Percentiles rank a stretch among this genome's conserved stretches.
Conservation (phyloP, 2,888 invertebrate genomes). For the Trissolcus brochymenae region DNA sequence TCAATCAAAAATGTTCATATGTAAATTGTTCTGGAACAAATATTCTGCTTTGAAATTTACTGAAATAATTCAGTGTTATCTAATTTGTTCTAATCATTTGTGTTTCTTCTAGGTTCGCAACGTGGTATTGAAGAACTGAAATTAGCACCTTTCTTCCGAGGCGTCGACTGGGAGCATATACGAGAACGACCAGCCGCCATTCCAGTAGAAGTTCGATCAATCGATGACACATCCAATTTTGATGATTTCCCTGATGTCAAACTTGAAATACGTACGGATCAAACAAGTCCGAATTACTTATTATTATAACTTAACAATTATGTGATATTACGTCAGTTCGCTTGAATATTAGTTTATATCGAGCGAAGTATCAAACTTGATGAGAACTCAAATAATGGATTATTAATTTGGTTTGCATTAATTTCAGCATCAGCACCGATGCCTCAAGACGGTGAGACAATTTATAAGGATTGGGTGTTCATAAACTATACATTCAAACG, state of each 20-base stretch:
- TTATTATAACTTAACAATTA: slow-evolving; percentile 3
- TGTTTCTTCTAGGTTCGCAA: slow-evolving; percentile 82
- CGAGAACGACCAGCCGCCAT: slow-evolving; percentile 98
- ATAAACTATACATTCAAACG: slow-evolving; percentile 99
- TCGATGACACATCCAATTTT: slow-evolving; percentile 99
- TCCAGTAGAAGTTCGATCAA: slow-evolving; percentile 97
- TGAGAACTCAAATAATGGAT: not conserved
- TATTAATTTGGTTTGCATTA: not conserved
- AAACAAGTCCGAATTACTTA: not conserved
- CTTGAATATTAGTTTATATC: not conserved
- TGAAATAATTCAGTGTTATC: too few relatives aligned
- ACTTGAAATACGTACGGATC: slow-evolving; percentile 94
- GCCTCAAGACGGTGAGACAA: slow-evolving; percentile 92
- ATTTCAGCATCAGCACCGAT: slow-evolving; percentile 85
- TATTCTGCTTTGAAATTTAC: too few relatives aligned
- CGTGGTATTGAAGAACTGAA: slow-evolving; percentile 96
- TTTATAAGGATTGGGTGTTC: slow-evolving; percentile 99
- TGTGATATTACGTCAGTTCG: not conserved
- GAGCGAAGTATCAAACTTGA: not conserved
- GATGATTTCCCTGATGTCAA: slow-evolving; percentile 99
- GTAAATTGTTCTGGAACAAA: too few relatives aligned
- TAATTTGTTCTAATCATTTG: too few relatives aligned
- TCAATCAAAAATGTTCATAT: not conserved
- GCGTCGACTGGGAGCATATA: slow-evolving; percentile 99
- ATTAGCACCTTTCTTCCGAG: slow-evolving; percentile 94